phyloP scores from a whole-genome alignment of 2,797 vertebrate species.

The Thalassophryne amazonica region DNA sequence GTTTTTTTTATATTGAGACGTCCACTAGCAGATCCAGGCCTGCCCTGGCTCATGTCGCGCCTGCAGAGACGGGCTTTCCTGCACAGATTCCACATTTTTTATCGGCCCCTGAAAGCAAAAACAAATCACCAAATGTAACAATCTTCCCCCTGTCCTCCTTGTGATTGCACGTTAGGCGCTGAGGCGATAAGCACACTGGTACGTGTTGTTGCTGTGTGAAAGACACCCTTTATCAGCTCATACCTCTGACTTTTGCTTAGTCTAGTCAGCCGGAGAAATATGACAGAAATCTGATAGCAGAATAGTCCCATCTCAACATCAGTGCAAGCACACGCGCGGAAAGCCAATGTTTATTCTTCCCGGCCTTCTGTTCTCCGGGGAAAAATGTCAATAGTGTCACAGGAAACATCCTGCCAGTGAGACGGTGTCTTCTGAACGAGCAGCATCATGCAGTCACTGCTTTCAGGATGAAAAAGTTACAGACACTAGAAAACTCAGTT shows the following conservation, averaged over 20 bases:
- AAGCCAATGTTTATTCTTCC: conserved; percentile 79
- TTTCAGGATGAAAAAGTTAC: conserved; percentile 7
- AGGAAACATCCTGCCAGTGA: conserved; percentile 43
- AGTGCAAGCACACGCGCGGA: conserved; percentile 73
- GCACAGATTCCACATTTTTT: conserved; percentile 72
- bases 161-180: conserved; percentile 83
- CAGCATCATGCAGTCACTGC: neutral
- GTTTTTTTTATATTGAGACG: conserved; percentile 72
- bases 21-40: conserved; percentile 61
- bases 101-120: conserved; percentile 68
- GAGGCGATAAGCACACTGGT: conserved; percentile 81
- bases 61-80: conserved; percentile 56
- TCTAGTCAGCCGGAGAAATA: conserved; percentile 85
- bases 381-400: conserved; percentile 79
- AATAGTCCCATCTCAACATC: conserved; percentile 80
- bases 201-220: conserved; percentile 88
- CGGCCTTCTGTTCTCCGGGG: conserved; percentile 69
- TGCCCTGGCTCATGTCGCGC: conserved; percentile 58
- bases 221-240: conserved; percentile 85
- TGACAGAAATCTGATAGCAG: conserved; percentile 82
- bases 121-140: conserved; percentile 87
- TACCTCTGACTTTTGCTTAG: conserved; percentile 85
- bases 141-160: conserved; percentile 81
- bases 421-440: conserved; percentile 36
- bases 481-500: neutral